phyloP scores from a whole-genome alignment of 2,113 vertebrate species.

The Hippocampus barbouri region DNA sequence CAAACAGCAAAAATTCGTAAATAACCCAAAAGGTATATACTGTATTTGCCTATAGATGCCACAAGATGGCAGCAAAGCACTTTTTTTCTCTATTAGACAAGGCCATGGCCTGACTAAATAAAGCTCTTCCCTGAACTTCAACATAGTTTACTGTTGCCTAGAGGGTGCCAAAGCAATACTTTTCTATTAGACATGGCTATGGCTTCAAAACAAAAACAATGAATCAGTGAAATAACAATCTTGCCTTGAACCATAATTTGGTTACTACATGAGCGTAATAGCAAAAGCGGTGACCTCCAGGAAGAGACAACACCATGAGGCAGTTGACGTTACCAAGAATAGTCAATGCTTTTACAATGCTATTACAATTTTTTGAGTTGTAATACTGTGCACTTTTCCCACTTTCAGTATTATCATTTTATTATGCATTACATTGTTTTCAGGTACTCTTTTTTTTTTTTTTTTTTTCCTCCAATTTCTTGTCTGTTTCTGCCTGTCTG shows the following conservation, averaged over 20 bases:
- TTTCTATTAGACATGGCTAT: neutral
- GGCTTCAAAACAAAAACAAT: neutral
- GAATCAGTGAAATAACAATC: neutral
- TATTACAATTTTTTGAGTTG: neutral
- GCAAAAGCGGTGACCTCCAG: neutral
- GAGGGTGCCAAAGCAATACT: neutral
- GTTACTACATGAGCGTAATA: neutral
- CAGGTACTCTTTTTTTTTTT: neutral
- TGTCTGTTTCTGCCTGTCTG: conserved; percentile 26
- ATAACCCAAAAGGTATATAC: too few species aligned
- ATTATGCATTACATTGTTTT: conserved; percentile 48
- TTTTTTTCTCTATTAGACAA: neutral
- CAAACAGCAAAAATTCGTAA: too few species aligned
- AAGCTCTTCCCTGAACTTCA: neutral
- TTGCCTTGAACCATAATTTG: neutral
- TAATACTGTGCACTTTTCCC: conserved; percentile 81
- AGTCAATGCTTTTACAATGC: neutral
- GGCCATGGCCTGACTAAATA: neutral
- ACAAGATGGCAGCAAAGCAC: neutral
- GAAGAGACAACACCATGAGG: neutral
- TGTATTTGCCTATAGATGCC: neutral
- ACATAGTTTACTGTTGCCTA: neutral
- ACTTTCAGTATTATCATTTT: conserved; percentile 67
- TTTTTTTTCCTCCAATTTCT: neutral
- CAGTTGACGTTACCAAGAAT: neutral